Percentiles rank a stretch among this genome's conserved stretches.
phyloP scores from a whole-genome alignment of 2,113 vertebrate species.

The Neoarius graeffei region DNA sequence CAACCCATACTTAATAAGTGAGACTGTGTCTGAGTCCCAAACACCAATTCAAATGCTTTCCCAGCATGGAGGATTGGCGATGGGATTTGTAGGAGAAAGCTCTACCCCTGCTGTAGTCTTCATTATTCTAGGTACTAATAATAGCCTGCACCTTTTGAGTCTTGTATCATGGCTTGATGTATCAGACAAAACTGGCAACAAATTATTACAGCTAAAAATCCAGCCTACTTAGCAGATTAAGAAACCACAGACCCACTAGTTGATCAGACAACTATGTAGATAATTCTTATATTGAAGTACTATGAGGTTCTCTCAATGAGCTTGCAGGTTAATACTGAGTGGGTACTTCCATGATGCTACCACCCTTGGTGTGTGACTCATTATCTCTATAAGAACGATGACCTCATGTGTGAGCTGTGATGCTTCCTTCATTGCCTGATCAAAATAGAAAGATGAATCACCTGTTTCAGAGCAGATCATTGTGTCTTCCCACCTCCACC shows the following conservation, averaged over 20 bases:
- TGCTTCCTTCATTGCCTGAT: background rate
- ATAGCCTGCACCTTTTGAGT: background rate
- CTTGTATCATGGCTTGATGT: background rate
- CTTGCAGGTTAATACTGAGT: background rate
- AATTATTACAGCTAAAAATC: background rate
- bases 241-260: background rate
- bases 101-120: background rate
- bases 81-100: background rate
- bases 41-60: background rate
- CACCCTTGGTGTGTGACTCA: conserved; percentile 6
- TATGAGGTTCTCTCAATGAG: background rate
- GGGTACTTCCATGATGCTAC: background rate
- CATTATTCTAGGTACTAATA: background rate
- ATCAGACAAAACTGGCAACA: background rate
- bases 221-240: background rate
- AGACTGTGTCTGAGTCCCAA: background rate
- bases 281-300: background rate
- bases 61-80: background rate
- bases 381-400: conserved; percentile 10
- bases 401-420: conserved; percentile 10
- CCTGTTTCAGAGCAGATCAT: background rate
- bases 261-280: background rate
- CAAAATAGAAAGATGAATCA: conserved; percentile 26
- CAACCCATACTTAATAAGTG: background rate
- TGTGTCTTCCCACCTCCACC: background rate